phyloP scores from a whole-genome alignment of 2,113 vertebrate species.

The Mohoua ochrocephala region DNA sequence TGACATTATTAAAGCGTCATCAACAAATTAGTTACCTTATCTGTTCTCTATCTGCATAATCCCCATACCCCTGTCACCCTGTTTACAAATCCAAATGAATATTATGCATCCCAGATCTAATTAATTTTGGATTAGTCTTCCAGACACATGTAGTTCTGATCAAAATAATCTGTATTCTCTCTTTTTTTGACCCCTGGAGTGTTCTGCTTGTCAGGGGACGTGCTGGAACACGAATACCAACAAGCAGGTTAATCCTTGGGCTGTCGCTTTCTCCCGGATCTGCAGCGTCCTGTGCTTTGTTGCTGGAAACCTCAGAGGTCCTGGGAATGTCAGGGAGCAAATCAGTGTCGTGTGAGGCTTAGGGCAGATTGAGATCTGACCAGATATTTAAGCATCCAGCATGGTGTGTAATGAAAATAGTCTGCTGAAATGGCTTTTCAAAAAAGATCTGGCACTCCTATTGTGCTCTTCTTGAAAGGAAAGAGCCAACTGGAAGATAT shows the following conservation, averaged over 20 bases:
- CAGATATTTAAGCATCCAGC: not conserved
- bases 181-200: conserved; percentile 28
- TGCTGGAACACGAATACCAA: conserved; percentile 50
- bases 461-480: not conserved
- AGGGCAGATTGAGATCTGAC: not conserved
- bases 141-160: conserved; percentile 59
- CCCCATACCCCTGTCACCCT: conserved; percentile 20
- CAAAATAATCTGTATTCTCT: conserved; percentile 62
- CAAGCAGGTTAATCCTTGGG: conserved; percentile 46
- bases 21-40: conserved; percentile 60
- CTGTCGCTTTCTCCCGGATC: not conserved
- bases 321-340: not conserved
- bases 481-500: not conserved
- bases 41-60: conserved; percentile 61
- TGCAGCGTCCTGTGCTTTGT: not conserved
- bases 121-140: conserved; percentile 69
- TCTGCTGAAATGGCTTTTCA: not conserved
- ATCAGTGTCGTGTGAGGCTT: not conserved
- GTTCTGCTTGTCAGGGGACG: conserved; percentile 21
- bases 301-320: not conserved
- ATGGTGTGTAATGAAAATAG: not conserved
- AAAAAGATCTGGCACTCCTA: not conserved
- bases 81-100: conserved; percentile 68
- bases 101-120: conserved; percentile 55
- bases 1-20: conserved; percentile 55